Percentiles rank a stretch among this genome's conserved stretches.
Evolutionary conservation across 2,888 invertebrate species (phyloP).

Genomic region (Siphlonurus alternatus): DNA sequence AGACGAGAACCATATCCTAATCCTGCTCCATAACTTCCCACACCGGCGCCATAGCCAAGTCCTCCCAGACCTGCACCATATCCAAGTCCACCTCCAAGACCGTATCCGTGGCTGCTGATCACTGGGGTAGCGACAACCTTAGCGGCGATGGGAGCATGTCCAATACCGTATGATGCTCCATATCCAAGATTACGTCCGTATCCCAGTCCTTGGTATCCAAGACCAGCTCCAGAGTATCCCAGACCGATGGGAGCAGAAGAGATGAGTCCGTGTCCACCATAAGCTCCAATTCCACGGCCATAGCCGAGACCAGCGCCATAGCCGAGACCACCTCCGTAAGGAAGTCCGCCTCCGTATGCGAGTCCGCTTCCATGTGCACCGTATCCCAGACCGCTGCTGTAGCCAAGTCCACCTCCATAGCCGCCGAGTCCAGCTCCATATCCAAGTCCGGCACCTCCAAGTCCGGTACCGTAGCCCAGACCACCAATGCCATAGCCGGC

Average conservation of each 20-base stretch:
- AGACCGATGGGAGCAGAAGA: not conserved
- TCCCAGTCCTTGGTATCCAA: too few species aligned
- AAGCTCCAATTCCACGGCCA: not conserved
- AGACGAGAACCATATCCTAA: not conserved
- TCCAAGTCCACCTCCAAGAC: not conserved
- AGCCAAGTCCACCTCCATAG: not conserved
- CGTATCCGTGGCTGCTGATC: too few species aligned
- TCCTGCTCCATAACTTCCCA: not conserved
- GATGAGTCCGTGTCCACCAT: not conserved
- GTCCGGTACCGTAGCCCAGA: not conserved
- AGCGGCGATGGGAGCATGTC: too few species aligned
- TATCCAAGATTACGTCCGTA: not conserved
- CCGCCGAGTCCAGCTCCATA: not conserved
- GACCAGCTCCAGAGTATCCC: not conserved
- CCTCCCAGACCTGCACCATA: not conserved
- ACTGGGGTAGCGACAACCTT: too few species aligned
- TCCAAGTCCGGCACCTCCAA: not conserved
- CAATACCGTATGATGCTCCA: too few species aligned
- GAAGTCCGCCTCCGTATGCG: not conserved
- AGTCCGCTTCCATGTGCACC: not conserved
- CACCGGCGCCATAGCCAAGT: not conserved
- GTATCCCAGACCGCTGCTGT: not conserved
- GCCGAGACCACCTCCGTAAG: not conserved
- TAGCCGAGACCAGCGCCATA: not conserved
- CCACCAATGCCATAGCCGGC: not conserved